Conservation (phyloP, 2,888 invertebrate species). For the Drosophila pseudotakahashii region DNA sequence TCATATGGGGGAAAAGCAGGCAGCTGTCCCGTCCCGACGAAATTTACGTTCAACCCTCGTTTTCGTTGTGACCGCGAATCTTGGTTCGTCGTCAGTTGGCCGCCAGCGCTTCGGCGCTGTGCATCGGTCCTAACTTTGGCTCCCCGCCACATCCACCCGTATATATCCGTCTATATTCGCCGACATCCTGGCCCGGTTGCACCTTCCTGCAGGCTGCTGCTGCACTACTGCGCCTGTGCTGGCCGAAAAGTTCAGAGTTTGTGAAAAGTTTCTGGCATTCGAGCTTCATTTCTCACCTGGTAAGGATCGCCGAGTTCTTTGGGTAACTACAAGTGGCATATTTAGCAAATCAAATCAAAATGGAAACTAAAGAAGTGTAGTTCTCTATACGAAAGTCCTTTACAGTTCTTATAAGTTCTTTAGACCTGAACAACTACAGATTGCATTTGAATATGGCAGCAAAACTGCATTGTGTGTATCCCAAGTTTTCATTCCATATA, state of each 20-base stretch:
- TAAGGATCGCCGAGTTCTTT: neutral
- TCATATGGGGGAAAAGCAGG: slow-evolving; percentile 3
- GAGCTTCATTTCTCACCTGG: neutral
- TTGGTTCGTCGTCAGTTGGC: slow-evolving; percentile 50
- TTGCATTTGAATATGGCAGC: neutral
- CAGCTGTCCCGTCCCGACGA: slow-evolving; percentile 23
- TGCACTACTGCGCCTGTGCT: slow-evolving; percentile 10
- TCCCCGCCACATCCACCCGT: neutral
- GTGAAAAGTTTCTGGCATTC: neutral
- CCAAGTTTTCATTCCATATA: too few species aligned
- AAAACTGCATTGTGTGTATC: neutral
- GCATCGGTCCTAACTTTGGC: slow-evolving; percentile 45
- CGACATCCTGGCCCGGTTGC: neutral
- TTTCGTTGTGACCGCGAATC: slow-evolving; percentile 37
- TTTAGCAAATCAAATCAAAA: neutral
- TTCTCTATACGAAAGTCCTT: neutral
- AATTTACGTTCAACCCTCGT: slow-evolving; percentile 48
- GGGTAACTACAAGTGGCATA: neutral
- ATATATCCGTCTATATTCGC: neutral
- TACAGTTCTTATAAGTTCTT: neutral
- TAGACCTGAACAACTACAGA: neutral
- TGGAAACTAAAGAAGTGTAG: neutral
- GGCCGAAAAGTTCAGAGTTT: slow-evolving; percentile 1
- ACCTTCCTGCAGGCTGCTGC: neutral
- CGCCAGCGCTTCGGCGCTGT: slow-evolving; percentile 64